Evolutionary conservation across 2,113 vertebrate species (phyloP).

Genomic region (Oophaga pumilio): DNA sequence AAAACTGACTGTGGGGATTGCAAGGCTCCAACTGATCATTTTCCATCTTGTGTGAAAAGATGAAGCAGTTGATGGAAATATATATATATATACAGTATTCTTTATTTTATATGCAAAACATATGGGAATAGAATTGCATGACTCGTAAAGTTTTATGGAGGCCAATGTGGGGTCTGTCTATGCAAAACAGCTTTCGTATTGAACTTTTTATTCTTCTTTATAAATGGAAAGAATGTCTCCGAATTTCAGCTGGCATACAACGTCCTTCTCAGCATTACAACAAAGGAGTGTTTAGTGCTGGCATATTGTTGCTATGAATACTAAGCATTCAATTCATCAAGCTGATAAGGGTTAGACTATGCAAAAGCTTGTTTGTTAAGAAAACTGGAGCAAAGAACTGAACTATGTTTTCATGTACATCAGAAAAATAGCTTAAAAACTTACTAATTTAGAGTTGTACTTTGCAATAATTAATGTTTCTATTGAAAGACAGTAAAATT

Average conservation of each 20-base stretch:
- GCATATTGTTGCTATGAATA: slow-evolving; percentile 45
- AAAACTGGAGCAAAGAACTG: slow-evolving; percentile 7
- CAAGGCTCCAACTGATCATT: no score
- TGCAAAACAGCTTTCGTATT: neutral
- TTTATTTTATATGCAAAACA: neutral
- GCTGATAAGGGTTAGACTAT: slow-evolving; percentile 21
- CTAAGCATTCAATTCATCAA: slow-evolving; percentile 29
- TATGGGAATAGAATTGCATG: neutral
- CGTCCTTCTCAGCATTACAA: slow-evolving; percentile 31
- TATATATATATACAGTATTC: neutral
- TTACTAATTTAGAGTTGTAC: neutral
- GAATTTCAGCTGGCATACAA: slow-evolving; percentile 6
- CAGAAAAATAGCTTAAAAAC: neutral
- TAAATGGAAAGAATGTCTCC: neutral
- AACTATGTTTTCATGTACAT: neutral
- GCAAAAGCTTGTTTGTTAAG: slow-evolving; percentile 1
- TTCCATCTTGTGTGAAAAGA: neutral
- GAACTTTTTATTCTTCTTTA: neutral
- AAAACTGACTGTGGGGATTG: no score
- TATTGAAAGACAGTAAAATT: neutral
- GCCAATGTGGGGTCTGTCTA: neutral
- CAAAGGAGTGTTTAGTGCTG: slow-evolving; percentile 44
- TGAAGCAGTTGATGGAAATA: neutral
- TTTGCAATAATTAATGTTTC: neutral
- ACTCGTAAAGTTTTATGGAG: neutral